Conservation (phyloP, 2,888 invertebrate species). For the Drosophila melanocephala region DNA sequence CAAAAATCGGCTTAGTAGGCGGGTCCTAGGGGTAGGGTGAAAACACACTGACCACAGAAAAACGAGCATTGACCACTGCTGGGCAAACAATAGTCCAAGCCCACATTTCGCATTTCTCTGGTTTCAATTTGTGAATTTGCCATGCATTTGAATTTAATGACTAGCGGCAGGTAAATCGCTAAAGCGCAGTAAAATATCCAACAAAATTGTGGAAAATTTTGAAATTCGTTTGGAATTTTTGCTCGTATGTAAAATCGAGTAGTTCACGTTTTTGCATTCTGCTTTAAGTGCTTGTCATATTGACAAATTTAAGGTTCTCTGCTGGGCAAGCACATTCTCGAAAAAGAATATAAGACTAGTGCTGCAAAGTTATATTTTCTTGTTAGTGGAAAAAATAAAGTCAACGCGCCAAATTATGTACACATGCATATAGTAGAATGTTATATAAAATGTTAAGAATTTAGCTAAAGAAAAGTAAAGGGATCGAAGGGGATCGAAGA, state of each 20-base stretch:
- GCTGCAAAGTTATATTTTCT: not conserved
- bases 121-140: not conserved
- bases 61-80: not conserved
- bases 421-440: not conserved
- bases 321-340: not conserved
- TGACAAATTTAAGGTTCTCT: not conserved
- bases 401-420: not conserved
- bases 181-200: not conserved
- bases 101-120: not conserved
- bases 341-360: not conserved
- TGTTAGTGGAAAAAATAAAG: not conserved
- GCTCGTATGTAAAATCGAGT: not conserved
- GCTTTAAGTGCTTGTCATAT: not conserved
- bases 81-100: constrained; percentile 14
- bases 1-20: constrained; percentile 49
- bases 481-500: not conserved
- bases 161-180: not conserved
- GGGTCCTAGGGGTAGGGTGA: not conserved
- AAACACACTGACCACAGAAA: constrained; percentile 25
- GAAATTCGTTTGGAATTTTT: not conserved
- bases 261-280: not conserved
- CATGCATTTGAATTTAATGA: not conserved
- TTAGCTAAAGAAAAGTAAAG: not conserved
- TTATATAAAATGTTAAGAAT: no score
- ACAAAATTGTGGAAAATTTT: not conserved